phyloP scores from a whole-genome alignment of 2,888 invertebrate species.

The Trichogramma dendrolimi region DNA sequence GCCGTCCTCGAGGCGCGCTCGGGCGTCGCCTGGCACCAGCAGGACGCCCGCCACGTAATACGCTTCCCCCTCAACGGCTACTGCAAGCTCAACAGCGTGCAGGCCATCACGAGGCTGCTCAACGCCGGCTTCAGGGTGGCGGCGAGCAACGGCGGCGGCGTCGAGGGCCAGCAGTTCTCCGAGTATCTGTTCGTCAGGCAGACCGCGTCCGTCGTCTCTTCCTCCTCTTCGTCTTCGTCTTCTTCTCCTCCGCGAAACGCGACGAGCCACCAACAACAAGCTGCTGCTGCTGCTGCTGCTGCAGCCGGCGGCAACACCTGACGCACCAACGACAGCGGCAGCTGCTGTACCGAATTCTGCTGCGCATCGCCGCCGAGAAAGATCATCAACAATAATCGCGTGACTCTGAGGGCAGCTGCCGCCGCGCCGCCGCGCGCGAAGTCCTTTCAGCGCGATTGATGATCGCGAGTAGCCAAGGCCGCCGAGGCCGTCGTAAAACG shows the following conservation, averaged over 20 bases:
- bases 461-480: too few species aligned
- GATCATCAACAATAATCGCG: neutral
- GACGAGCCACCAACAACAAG: slow-evolving; percentile 25
- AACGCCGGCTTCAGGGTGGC: slow-evolving; percentile 75
- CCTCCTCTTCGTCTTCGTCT: slow-evolving; percentile 22
- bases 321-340: slow-evolving; percentile 3
- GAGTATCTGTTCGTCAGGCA: slow-evolving; percentile 77
- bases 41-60: slow-evolving; percentile 77
- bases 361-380: slow-evolving; percentile 3
- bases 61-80: slow-evolving; percentile 83
- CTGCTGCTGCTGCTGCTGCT: too few species aligned
- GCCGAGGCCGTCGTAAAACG: too few species aligned
- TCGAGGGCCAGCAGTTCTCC: slow-evolving; percentile 85
- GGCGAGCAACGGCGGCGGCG: slow-evolving; percentile 81
- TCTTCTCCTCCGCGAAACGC: slow-evolving; percentile 37
- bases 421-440: slow-evolving; percentile 26
- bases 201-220: slow-evolving; percentile 29
- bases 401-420: slow-evolving; percentile 5
- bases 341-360: neutral
- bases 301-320: slow-evolving; percentile 28
- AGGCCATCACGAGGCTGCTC: slow-evolving; percentile 76
- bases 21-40: slow-evolving; percentile 76
- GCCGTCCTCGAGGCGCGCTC: slow-evolving; percentile 76
- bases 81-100: slow-evolving; percentile 85
- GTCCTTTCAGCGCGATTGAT: too few species aligned